These are phyloP conservation scores for Corythornis vintsioides DNA, from an alignment of 2,113 vertebrate genomes.

Conservation along the genomic window DNA sequence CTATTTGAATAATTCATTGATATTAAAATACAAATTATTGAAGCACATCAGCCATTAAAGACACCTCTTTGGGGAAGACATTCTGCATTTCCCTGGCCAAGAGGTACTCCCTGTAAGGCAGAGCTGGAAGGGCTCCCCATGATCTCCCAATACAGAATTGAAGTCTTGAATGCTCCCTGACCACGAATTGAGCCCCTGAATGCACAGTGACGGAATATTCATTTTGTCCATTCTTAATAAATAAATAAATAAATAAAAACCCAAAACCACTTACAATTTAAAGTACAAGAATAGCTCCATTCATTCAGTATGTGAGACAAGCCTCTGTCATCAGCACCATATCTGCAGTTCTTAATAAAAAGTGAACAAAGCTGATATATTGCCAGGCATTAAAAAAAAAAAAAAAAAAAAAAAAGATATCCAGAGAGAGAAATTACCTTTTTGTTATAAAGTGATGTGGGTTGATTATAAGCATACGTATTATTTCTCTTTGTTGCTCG, in stretches of 20 bases:
- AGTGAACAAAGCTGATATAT: not conserved
- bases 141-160: not conserved
- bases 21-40: not conserved
- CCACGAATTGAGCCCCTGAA: not conserved
- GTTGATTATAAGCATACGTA: not conserved
- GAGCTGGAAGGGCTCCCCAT: conserved; percentile 1
- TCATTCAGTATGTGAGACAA: not conserved
- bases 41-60: not conserved
- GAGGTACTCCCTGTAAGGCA: not conserved
- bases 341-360: not conserved
- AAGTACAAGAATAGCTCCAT: conserved; percentile 40
- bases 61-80: not conserved
- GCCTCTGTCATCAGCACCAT: not conserved
- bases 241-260: not conserved
- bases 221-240: conserved; percentile 41
- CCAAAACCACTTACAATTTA: not conserved
- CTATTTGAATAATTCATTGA: not conserved
- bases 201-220: conserved; percentile 40
- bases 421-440: conserved; percentile 34
- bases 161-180: not conserved
- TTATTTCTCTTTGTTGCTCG: conserved; percentile 37
- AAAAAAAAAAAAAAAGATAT: conserved; percentile 9
- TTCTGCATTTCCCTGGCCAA: not conserved
- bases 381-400: not conserved
- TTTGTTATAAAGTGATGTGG: conserved; percentile 2